Evolutionary conservation across 92 coral and sea anemone genomes (phyloP), one percentile per base, ranked within the genome.

Genomic region (Phenganax marumi): DNA sequence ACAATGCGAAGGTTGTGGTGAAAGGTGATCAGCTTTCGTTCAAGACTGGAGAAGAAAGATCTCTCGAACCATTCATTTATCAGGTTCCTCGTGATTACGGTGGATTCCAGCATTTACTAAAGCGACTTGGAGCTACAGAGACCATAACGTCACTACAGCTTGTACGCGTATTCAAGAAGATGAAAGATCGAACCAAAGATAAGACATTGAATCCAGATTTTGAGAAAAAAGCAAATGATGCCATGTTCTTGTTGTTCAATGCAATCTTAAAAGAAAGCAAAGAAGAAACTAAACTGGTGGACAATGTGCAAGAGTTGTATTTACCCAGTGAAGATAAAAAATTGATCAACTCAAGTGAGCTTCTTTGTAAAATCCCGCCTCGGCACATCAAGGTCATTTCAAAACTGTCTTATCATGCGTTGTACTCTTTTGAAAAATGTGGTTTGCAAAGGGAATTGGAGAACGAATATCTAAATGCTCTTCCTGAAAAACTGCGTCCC

Each of bases 261-360:
- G 68, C 84, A 48, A 61, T 85, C 7, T 85, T 81, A 72, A 23
- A 58, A 51, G 81, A 85, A 66, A 3, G 47, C 47, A 48, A 77
- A 19, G 68, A 19, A 0, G 10, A 19, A 1, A 47, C 81, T 18
- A 80, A 70, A 68, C 33, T 16, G 68, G 90, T 94, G 2, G 63
- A 89, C 12, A 66, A 49, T 62, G 66, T 94, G 63, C 85, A 85
- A 55, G 91, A 90, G 25, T 93, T 94, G 52, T 94, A 73, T 65
- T 74, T 94, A 22, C 98, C 98, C 18, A 94, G 92, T 89, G 92
- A 90, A 61, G 93, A 92, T 47, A 93, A 97, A 33, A 90, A 84
- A 75, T 89, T 94, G 19, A 91, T 90, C 54, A 91, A 84, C 53
- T 94, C 98, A n/a, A 86, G 75, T 68, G 98, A 94, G 54, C 90